Evolutionary conservation across 2,888 invertebrate genomes (phyloP).

Genomic region (Drosophila percnosoma): DNA sequence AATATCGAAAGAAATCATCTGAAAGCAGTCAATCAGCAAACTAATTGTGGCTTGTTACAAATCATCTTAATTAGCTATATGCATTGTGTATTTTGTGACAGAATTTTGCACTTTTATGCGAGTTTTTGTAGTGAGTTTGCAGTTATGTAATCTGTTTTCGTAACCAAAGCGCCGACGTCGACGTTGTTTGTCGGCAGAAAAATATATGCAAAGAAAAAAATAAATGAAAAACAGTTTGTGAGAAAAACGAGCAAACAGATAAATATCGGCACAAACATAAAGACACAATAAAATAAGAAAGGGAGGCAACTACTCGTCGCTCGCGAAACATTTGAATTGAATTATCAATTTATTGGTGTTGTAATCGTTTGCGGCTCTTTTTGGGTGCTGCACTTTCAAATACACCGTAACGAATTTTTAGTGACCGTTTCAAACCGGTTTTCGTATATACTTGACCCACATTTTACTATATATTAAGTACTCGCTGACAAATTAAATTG

Average conservation of each 20-base stretch:
- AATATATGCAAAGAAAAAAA: slow-evolving; percentile 35
- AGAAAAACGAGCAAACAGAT: slow-evolving; percentile 61
- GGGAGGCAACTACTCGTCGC: slow-evolving; percentile 33
- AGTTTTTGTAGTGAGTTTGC: slow-evolving; percentile 42
- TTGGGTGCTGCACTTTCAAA: slow-evolving; percentile 56
- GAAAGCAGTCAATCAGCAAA: not conserved
- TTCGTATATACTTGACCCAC: slow-evolving; percentile 26
- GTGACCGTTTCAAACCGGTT: slow-evolving; percentile 63
- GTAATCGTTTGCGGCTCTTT: slow-evolving; percentile 18
- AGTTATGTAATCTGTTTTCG: slow-evolving; percentile 79
- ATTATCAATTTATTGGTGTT: slow-evolving; percentile 27
- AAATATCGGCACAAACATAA: slow-evolving; percentile 46
- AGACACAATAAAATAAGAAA: slow-evolving; percentile 25
- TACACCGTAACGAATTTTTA: slow-evolving; percentile 25
- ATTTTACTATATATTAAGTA: slow-evolving; percentile 25
- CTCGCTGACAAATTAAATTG: slow-evolving; percentile 26
- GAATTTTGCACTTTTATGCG: slow-evolving; percentile 46
- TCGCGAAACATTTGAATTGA: slow-evolving; percentile 41
- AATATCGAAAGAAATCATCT: not conserved
- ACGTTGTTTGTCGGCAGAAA: slow-evolving; percentile 32
- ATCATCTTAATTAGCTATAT: slow-evolving; percentile 32
- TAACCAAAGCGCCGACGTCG: slow-evolving; percentile 68
- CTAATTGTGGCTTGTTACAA: not conserved
- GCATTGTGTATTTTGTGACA: slow-evolving; percentile 10
- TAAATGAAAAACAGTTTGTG: slow-evolving; percentile 50